Evolutionary conservation across 2,888 invertebrate genomes (phyloP).

Genomic region (Ctenicera cuprea): DNA sequence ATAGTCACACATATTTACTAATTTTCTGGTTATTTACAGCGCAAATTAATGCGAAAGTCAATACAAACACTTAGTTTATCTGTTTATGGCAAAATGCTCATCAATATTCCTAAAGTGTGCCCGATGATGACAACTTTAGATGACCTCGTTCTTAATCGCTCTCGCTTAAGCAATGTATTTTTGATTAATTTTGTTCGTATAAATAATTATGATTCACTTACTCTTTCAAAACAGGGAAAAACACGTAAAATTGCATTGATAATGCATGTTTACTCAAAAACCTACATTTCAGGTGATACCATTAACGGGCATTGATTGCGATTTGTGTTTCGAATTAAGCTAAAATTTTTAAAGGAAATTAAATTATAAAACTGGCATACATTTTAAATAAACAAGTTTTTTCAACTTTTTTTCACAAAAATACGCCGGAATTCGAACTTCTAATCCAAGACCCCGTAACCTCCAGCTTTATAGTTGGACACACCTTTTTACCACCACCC

Average conservation of each 20-base stretch:
- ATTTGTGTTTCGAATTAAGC: too few relatives aligned
- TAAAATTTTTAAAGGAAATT: too few relatives aligned
- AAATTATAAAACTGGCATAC: too few relatives aligned
- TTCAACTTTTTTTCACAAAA: too few relatives aligned
- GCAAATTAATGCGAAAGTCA: neutral
- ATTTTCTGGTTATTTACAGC: neutral
- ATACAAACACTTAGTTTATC: neutral
- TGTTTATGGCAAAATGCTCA: slow-evolving; percentile 19
- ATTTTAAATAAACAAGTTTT: too few relatives aligned
- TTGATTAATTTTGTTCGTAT: neutral
- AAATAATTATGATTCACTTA: neutral
- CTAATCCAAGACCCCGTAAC: too few relatives aligned
- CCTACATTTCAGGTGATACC: too few relatives aligned
- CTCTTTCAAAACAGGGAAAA: too few relatives aligned
- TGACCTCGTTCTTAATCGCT: slow-evolving; percentile 24
- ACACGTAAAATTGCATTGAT: neutral
- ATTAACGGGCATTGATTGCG: too few relatives aligned
- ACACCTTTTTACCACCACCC: too few relatives aligned
- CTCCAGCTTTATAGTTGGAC: too few relatives aligned
- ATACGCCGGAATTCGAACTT: too few relatives aligned
- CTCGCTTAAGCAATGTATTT: slow-evolving; percentile 10
- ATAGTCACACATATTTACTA: neutral
- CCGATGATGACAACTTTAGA: slow-evolving; percentile 12
- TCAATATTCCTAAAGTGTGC: slow-evolving; percentile 2
- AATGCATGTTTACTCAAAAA: neutral